Conservation (phyloP, 2,113 vertebrate genomes). For the Potamarius usumacintae region DNA sequence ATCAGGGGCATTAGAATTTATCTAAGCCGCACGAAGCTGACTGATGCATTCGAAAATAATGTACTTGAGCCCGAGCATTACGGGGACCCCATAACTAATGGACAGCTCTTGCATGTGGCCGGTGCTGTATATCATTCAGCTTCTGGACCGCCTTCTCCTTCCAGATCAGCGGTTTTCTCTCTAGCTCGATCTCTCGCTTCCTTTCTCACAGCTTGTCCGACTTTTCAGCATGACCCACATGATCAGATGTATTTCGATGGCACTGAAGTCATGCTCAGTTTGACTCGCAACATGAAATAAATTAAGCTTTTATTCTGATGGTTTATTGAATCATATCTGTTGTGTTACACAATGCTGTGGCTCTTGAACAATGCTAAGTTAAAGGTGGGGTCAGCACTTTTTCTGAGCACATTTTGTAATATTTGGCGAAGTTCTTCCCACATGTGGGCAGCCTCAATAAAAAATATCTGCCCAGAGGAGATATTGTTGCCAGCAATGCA, state of each 20-base stretch:
- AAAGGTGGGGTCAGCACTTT: neutral
- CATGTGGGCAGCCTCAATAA: slow-evolving; percentile 14
- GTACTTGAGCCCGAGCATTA: slow-evolving; percentile 89
- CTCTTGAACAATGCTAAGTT: neutral
- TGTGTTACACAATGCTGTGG: neutral
- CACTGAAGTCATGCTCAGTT: neutral
- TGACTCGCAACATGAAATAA: neutral
- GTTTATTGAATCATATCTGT: neutral
- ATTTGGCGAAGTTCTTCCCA: neutral
- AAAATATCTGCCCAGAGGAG: slow-evolving; percentile 74
- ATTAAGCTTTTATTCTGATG: neutral
- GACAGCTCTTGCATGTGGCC: slow-evolving; percentile 88
- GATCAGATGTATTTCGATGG: neutral
- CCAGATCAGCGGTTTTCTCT: slow-evolving; percentile 33
- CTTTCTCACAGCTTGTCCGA: neutral
- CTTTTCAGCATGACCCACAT: neutral
- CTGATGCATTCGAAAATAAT: slow-evolving; percentile 99
- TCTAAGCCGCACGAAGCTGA: slow-evolving; percentile 82
- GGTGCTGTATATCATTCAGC: slow-evolving; percentile 90
- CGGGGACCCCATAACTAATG: slow-evolving; percentile 88
- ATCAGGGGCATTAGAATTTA: slow-evolving; percentile 92
- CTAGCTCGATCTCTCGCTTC: slow-evolving; percentile 10
- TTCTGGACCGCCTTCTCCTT: slow-evolving; percentile 63
- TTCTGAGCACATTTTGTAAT: neutral
- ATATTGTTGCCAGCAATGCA: slow-evolving; percentile 91